Percentiles rank a stretch among this genome's conserved stretches.
These are phyloP conservation scores for Monochamus saltuarius DNA, from an alignment of 1,140 invertebrate genomes.

Conservation along the genomic window DNA sequence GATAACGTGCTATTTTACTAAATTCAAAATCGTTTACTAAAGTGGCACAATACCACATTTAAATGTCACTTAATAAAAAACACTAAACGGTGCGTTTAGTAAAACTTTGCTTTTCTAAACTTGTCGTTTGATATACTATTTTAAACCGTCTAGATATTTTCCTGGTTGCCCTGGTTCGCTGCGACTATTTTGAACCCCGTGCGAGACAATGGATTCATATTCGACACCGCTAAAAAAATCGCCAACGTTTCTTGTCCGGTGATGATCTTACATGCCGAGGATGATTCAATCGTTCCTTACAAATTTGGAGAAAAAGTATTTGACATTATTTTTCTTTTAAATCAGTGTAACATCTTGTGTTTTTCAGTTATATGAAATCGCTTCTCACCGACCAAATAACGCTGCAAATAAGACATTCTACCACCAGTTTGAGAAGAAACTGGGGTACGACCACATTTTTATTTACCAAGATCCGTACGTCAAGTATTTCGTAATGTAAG, in stretches of 20 bases:
- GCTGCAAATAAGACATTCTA: slow-evolving; percentile 22
- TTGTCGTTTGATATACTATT: slow-evolving; percentile 2
- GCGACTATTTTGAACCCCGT: slow-evolving; percentile 69
- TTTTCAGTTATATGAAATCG: slow-evolving; percentile 34
- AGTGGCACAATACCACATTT: background rate
- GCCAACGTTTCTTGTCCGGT: slow-evolving; percentile 37
- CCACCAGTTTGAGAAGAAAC: slow-evolving; percentile 25
- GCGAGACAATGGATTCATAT: slow-evolving; percentile 51
- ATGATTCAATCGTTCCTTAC: slow-evolving; percentile 45
- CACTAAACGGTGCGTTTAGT: too few relatives aligned
- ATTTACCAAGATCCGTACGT: slow-evolving; percentile 36
- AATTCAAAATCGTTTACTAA: background rate
- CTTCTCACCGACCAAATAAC: slow-evolving; percentile 14
- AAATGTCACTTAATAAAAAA: too few relatives aligned
- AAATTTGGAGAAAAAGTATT: slow-evolving; percentile 41
- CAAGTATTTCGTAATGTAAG: slow-evolving; percentile 34
- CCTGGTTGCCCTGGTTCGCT: slow-evolving; percentile 46
- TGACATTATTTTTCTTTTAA: slow-evolving; percentile 2
- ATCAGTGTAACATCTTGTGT: background rate
- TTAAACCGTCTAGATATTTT: slow-evolving; percentile 31
- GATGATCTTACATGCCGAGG: slow-evolving; percentile 45
- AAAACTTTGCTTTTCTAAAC: background rate
- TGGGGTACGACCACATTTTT: slow-evolving; percentile 33
- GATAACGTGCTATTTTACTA: background rate
- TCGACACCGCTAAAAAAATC: slow-evolving; percentile 38